Percentiles rank a stretch among this genome's conserved stretches.
Evolutionary conservation across 2,113 vertebrate species (phyloP).

Genomic region (Neotoma lepida): DNA sequence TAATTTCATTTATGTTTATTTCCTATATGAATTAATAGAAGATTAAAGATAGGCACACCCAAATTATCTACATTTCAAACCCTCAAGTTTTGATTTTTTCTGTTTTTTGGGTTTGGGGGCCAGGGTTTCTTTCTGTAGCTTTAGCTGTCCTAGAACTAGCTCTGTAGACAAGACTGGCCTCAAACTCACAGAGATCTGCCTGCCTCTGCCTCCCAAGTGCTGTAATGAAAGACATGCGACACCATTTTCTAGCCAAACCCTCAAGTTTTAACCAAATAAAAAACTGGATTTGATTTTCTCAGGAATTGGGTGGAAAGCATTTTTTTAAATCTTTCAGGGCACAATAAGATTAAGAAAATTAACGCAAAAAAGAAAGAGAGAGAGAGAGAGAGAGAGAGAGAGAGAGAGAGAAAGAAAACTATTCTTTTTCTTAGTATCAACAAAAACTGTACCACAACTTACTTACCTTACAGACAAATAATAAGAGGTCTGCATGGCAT

Average conservation of each 20-base stretch:
- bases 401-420: neutral
- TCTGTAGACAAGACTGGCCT: neutral
- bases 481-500: conserved; percentile 97
- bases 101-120: neutral
- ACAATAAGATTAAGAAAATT: neutral
- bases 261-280: conserved; percentile 28
- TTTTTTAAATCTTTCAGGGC: neutral
- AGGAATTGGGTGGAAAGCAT: neutral
- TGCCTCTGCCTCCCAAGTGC: neutral
- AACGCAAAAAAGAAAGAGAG: neutral
- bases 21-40: conserved; percentile 15
- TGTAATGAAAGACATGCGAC: neutral
- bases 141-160: neutral
- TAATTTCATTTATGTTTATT: neutral
- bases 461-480: conserved; percentile 98
- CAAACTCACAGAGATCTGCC: neutral
- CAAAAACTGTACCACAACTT: neutral
- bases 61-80: conserved; percentile 34
- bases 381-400: too few species aligned
- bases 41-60: neutral
- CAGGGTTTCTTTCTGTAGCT: neutral
- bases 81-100: neutral
- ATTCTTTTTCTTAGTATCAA: conserved; percentile 9
- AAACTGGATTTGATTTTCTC: conserved; percentile 8
- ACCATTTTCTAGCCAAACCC: neutral